phyloP scores from a whole-genome alignment of 2,888 invertebrate genomes.

The Blomia tropicalis region DNA sequence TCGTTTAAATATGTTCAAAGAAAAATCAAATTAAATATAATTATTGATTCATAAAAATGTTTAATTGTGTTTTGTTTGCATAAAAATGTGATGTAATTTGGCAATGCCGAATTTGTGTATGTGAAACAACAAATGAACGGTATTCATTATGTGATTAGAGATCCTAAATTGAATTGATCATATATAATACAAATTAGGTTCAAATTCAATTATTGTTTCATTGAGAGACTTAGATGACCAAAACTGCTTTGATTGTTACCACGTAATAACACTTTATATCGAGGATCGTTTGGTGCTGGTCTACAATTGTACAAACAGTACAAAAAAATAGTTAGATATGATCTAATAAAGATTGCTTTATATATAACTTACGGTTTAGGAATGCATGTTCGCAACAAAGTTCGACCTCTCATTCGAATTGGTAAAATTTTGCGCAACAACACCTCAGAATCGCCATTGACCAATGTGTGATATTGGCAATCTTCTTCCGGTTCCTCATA shows the following conservation, averaged over 20 bases:
- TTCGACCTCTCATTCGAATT: not conserved
- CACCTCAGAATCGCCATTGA: constrained; percentile 10
- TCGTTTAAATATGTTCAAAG: too few relatives aligned
- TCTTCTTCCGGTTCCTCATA: not conserved
- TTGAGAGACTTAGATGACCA: not conserved
- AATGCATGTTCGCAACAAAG: not conserved
- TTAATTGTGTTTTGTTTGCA: not conserved
- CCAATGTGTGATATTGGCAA: constrained; percentile 7
- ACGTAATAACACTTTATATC: not conserved
- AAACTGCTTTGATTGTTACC: constrained; percentile 7
- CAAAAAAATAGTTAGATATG: not conserved
- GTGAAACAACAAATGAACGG: not conserved
- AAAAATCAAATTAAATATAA: not conserved
- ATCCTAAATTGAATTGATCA: not conserved
- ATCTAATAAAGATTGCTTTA: not conserved
- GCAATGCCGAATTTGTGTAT: not conserved
- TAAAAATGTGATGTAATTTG: not conserved
- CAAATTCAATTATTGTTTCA: not conserved
- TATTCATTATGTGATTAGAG: not conserved
- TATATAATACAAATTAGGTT: not conserved
- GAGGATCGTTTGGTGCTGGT: constrained; percentile 4
- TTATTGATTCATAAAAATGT: not conserved
- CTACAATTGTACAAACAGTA: too few relatives aligned
- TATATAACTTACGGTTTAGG: not conserved
- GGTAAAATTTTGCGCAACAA: not conserved